Evolutionary conservation across 2,113 vertebrate species (phyloP).

Genomic region (Thamnaconus septentrionalis): DNA sequence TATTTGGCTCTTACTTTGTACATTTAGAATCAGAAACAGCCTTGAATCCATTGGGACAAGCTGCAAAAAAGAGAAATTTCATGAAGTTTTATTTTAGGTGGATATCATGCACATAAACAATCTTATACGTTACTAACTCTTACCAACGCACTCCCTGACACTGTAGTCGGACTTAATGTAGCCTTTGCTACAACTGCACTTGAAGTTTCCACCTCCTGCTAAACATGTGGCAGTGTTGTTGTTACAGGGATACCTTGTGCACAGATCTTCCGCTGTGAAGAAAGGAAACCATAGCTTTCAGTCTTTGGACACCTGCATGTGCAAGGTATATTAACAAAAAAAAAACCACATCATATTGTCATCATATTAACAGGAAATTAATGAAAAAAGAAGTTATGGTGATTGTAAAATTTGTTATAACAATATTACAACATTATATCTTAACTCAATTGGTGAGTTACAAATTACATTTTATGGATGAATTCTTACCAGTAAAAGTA

Average conservation of each 20-base stretch:
- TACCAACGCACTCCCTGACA: slow-evolving; percentile 37
- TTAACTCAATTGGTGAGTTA: no score
- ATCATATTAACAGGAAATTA: no score
- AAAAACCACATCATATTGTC: no score
- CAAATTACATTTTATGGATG: no score
- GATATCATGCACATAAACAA: neutral
- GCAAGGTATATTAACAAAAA: no score
- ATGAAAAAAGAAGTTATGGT: no score
- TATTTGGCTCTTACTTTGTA: slow-evolving; percentile 38
- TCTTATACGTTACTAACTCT: slow-evolving; percentile 2
- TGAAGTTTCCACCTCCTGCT: accelerated
- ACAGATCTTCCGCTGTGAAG: slow-evolving; percentile 7
- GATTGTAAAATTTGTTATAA: no score
- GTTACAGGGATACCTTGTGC: slow-evolving; percentile 13
- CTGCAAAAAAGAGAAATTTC: slow-evolving; percentile 30
- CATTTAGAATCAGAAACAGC: neutral
- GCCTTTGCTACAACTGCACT: neutral
- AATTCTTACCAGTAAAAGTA: no score
- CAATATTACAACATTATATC: no score
- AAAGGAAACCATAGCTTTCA: neutral
- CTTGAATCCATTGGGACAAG: slow-evolving; percentile 47
- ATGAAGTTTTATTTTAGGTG: neutral
- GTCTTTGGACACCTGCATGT: no score
- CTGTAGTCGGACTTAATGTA: neutral
- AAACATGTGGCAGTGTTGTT: accelerated